Percentiles rank a stretch among this genome's conserved stretches.
These are phyloP conservation scores for Gorsachius goisagi DNA, from an alignment of 2,113 vertebrate genomes.

Conservation along the genomic window DNA sequence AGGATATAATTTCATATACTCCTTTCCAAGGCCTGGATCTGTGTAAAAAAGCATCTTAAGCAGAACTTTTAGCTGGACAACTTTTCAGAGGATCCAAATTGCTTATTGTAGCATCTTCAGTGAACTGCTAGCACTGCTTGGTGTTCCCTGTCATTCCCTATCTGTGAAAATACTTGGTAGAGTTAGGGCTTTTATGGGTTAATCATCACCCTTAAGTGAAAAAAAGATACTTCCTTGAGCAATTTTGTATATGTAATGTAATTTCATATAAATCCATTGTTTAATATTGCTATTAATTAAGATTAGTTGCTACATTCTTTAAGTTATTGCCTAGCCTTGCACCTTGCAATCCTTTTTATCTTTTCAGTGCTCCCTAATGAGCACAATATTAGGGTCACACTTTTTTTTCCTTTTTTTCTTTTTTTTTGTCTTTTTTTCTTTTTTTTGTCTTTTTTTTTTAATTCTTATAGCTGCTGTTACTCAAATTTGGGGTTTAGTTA, in stretches of 20 bases:
- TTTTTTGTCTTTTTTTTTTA: background rate
- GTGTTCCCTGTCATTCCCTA: background rate
- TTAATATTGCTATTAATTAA: background rate
- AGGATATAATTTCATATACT: background rate
- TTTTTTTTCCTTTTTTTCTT: no score
- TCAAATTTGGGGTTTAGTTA: background rate
- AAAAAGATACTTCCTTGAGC: background rate
- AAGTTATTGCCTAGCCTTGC: background rate
- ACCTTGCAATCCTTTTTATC: background rate
- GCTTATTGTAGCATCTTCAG: background rate
- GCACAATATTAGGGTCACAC: background rate
- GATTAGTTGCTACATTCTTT: background rate
- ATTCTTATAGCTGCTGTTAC: background rate
- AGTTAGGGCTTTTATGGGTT: background rate
- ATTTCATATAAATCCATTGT: background rate
- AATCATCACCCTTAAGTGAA: background rate
- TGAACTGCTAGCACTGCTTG: background rate
- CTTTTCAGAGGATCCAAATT: background rate
- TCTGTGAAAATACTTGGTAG: background rate
- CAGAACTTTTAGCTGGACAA: background rate
- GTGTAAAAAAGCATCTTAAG: background rate
- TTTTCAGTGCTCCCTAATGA: background rate
- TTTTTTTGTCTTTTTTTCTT: background rate
- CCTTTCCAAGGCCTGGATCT: background rate
- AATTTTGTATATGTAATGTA: background rate